Evolutionary conservation across 2,113 vertebrate genomes (phyloP).

Genomic region (Acanthochromis polyacanthus): DNA sequence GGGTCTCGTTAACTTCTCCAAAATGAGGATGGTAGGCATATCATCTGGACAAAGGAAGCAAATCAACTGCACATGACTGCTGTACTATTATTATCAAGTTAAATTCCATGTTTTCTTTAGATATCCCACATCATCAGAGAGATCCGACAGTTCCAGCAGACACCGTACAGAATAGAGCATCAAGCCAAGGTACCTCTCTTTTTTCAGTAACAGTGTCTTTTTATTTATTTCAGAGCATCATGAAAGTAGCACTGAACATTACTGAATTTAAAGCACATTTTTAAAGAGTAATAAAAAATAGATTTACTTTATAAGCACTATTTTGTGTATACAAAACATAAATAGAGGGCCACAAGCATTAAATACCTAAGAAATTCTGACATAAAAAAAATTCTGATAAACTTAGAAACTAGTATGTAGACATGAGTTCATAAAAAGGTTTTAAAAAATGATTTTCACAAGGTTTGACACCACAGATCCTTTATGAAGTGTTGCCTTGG

Average conservation of each 20-base stretch:
- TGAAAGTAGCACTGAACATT: not conserved
- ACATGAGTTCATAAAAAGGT: too few species aligned
- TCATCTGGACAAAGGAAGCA: not conserved
- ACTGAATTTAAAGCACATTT: not conserved
- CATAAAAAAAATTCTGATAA: too few species aligned
- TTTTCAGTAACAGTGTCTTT: not conserved
- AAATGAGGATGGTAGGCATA: constrained; percentile 97
- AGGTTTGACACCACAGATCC: too few species aligned
- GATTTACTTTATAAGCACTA: not conserved
- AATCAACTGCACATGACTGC: not conserved
- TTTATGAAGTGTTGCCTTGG: too few species aligned
- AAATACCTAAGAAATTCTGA: not conserved
- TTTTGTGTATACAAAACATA: not conserved
- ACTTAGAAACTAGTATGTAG: too few species aligned
- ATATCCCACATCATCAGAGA: constrained; percentile 99
- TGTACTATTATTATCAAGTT: not conserved
- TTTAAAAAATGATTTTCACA: too few species aligned
- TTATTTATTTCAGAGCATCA: constrained; percentile 1
- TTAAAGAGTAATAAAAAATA: not conserved
- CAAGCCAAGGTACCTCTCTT: constrained; percentile 91
- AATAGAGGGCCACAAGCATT: not conserved
- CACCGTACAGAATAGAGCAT: constrained; percentile 96
- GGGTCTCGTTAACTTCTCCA: constrained; percentile 99
- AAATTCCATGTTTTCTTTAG: constrained; percentile 73
- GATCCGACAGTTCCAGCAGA: constrained; percentile 99